phyloP scores from a whole-genome alignment of 2,113 vertebrate genomes.

The Aspidoscelis tigris region DNA sequence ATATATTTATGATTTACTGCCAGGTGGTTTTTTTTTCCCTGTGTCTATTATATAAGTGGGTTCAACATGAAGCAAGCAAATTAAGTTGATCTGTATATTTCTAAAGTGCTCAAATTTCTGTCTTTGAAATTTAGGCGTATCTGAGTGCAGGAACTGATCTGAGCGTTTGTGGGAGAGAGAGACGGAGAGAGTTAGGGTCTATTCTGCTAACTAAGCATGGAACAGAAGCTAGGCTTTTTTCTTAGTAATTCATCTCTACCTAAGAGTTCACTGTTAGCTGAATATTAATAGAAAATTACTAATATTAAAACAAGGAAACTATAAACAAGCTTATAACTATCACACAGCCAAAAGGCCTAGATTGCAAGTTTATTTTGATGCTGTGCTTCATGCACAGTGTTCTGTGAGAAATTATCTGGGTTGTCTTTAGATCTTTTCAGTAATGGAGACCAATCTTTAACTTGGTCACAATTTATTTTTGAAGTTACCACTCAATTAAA shows the following conservation, averaged over 20 bases:
- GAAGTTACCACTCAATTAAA: conserved; percentile 51
- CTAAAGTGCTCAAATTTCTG: not conserved
- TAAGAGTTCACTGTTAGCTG: not conserved
- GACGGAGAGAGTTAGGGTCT: not conserved
- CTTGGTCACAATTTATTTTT: conserved; percentile 35
- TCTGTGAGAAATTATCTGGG: conserved; percentile 36
- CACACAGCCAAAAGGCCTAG: conserved; percentile 3
- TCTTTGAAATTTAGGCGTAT: not conserved
- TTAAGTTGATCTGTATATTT: not conserved
- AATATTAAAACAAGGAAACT: conserved; percentile 20
- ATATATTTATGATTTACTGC: not conserved
- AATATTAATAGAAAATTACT: conserved; percentile 16
- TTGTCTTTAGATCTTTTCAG: conserved; percentile 18
- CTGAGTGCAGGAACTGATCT: not conserved
- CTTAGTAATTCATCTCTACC: not conserved
- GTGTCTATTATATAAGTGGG: not conserved
- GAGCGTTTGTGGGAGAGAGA: not conserved
- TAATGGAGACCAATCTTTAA: conserved; percentile 39
- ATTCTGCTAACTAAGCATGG: conserved; percentile 1
- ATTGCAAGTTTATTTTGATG: conserved; percentile 37
- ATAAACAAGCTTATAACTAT: not conserved
- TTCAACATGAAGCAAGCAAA: not conserved
- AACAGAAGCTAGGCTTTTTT: not conserved
- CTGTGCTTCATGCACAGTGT: conserved; percentile 5
- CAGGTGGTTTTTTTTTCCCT: too few species aligned